These are phyloP conservation scores for Ochropacha duplaris DNA, from an alignment of 2,888 invertebrate genomes.

Conservation along the genomic window DNA sequence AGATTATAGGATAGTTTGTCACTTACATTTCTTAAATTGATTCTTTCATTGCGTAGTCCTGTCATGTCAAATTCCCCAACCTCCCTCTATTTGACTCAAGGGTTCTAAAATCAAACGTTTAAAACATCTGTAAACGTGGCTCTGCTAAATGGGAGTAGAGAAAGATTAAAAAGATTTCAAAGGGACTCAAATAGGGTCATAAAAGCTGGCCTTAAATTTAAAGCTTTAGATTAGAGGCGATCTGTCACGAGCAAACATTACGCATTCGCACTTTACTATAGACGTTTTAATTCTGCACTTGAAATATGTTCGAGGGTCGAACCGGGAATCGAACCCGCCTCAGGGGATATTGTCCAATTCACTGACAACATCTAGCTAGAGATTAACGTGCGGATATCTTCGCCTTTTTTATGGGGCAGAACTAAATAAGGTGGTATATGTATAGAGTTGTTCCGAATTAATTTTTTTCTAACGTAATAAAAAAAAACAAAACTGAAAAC, in stretches of 20 bases:
- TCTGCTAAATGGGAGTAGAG: constrained; percentile 53
- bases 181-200: constrained; percentile 39
- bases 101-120: constrained; percentile 17
- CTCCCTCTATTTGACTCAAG: not conserved
- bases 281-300: constrained; percentile 78
- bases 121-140: constrained; percentile 44
- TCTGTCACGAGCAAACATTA: constrained; percentile 73
- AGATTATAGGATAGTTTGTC: no score
- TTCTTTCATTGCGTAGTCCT: no score
- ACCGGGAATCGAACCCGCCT: constrained; percentile 39
- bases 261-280: constrained; percentile 72
- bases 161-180: constrained; percentile 61
- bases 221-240: constrained; percentile 69
- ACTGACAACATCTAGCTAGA: constrained; percentile 56
- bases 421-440: constrained; percentile 27
- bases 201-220: constrained; percentile 64
- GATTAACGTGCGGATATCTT: constrained; percentile 59
- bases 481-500: no score
- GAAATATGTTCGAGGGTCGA: constrained; percentile 68
- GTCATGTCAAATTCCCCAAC: not conserved
- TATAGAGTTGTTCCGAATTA: constrained; percentile 29
- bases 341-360: constrained; percentile 58
- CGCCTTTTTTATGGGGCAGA: constrained; percentile 47
- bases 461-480: not conserved
- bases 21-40: no score